Evolutionary conservation across 1,140 invertebrate species (phyloP), one percentile per base, ranked within the genome.

Genomic region (Lasioglossum albipes): DNA sequence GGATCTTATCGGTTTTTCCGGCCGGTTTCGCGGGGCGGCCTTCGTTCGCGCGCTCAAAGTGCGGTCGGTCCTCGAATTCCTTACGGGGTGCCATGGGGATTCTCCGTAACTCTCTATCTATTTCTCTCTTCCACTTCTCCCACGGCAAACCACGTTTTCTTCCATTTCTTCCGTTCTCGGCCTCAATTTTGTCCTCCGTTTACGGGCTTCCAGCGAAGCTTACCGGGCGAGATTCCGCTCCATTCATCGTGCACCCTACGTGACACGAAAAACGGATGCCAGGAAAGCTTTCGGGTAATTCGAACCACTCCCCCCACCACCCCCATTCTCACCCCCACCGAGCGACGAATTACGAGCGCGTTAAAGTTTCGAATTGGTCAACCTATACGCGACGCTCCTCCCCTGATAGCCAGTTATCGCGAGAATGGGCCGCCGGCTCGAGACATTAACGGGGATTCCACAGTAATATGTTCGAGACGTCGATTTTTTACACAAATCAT

Each of bases 211-310:
- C 42, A 49, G 42, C 42, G 45, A 18, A 27, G 72, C 27, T 36
- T 27, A 65, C 61, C 36, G 54, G 74, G 74, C 45, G 52, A 75
- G 66, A 76, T 81, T 81, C 79, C 59, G 74, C 54, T 70, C 79
- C 74, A 81, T 81, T 81, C 79, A 76, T 81, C 74, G 74, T 41
- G 45, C n/a, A 59, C 59, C 27, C 31, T 81, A 81, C 79, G 79
- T 81, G 79, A 81, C 75, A 75, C 79, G 79, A 81, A 81, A 81
- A 81, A 67, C 67, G 75, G 67, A 81, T 81, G 74, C 74, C 65
- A 27, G n/a, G 52, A 54, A 76, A 31, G 65, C 41, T 75, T 66
- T 52, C 36, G 36, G 71, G 65, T 76, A 76, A 76, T 65, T 80
- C 71, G 72, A 74, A 67, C 57, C 57, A 59, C 18, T 20, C 27